Conservation (phyloP, 2,797 vertebrate genomes). For the Myoxocephalus aenaeus region DNA sequence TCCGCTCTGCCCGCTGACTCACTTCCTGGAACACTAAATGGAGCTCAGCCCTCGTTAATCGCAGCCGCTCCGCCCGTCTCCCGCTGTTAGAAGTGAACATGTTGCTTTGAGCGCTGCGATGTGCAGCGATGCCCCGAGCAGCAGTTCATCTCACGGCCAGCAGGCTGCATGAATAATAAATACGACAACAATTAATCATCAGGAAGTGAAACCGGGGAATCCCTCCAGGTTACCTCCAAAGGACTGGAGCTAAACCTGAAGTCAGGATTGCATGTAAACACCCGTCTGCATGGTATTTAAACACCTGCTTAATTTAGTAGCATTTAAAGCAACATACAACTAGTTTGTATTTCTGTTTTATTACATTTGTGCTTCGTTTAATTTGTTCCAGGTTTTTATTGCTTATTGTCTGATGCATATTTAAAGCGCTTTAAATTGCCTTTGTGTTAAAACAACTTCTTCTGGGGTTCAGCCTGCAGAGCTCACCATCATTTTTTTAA, state of each 20-base stretch:
- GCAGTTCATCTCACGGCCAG: neutral
- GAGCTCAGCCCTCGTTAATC: no score
- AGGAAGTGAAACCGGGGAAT: neutral
- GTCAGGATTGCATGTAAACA: no score
- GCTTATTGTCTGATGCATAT: no score
- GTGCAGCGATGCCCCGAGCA: neutral
- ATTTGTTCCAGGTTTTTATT: neutral
- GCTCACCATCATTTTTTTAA: no score
- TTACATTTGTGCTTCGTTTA: neutral
- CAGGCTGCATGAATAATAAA: neutral
- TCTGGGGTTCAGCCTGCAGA: fast-evolving
- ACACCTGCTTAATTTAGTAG: neutral
- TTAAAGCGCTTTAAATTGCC: no score
- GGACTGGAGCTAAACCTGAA: no score
- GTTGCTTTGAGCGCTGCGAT: neutral
- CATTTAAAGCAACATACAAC: no score
- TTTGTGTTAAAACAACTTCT: no score
- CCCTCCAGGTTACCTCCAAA: neutral
- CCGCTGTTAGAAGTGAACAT: no score
- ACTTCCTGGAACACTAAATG: no score
- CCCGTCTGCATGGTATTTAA: neutral
- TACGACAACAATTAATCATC: neutral
- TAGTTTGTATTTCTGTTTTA: neutral
- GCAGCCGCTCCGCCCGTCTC: no score
- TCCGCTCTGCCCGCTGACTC: no score